Evolutionary conservation across 2,113 vertebrate species (phyloP), one percentile per base, ranked within the genome.

Genomic region (Pampusana beccarii): DNA sequence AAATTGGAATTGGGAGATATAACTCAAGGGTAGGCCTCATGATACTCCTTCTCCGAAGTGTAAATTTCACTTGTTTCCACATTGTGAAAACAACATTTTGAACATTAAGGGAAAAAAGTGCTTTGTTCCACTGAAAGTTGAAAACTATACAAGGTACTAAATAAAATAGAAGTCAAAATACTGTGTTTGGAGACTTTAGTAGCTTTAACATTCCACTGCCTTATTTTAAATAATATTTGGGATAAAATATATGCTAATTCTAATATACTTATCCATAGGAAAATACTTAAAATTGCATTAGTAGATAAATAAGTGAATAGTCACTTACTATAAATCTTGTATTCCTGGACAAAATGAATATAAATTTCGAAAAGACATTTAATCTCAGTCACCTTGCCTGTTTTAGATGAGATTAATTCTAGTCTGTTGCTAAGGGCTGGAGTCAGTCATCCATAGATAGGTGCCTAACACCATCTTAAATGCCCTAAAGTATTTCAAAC

Each of bases 41-140:
- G 94, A 50, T 88, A 33, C 28, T 71, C 26, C 40, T 44, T 71
- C 82, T 82, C 70, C 13, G 54, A 91, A 91, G 29, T 57, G 28
- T 95, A 92, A 88, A 91, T 93, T 88, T 95, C 33, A 34, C 58
- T 87, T 67, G 40, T 75, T 95, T 93, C 31, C 54, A 54, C 25
- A 42, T 54, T 77, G 58, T 69, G 74, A 80, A 96, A 82, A 82
- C 73, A 95, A 10, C n/a, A 61, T 64, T 87, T 91, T 88, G 53
- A 94, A 85, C 50, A 61, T 82, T 86, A 90, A 82, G 58, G 57
- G 56, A 24, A 85, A 80, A 91, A 94, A 83, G 36, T 83, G 46
- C 64, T 94, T 93, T 93, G n/a, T 70, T 92, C 31, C 4, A 0
- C 36, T 94, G 74, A 78, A 95, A 92, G 81, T 34, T 51, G 40